Percentiles rank a stretch among this genome's conserved stretches.
Evolutionary conservation across 1,140 invertebrate genomes (phyloP).

Genomic region (Drosophila bocqueti): DNA sequence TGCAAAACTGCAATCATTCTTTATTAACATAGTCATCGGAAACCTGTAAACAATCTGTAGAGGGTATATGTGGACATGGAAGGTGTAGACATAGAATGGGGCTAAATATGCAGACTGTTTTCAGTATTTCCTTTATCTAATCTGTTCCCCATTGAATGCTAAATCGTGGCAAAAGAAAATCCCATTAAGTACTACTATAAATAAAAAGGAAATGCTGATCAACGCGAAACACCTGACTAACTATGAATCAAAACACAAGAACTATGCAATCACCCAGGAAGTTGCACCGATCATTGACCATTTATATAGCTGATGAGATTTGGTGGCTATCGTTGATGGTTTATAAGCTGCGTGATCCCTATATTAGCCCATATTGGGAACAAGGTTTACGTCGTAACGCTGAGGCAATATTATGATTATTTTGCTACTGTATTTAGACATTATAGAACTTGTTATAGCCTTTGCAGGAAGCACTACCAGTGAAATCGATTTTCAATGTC

Average conservation of each 20-base stretch:
- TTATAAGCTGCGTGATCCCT: slow-evolving; percentile 7
- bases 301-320: slow-evolving; percentile 11
- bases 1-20: background rate
- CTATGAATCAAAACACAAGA: slow-evolving; percentile 26
- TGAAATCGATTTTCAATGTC: background rate
- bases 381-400: background rate
- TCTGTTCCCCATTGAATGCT: slow-evolving; percentile 28
- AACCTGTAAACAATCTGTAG: background rate
- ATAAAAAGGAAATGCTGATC: slow-evolving; percentile 22
- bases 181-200: slow-evolving; percentile 22
- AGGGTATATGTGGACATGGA: background rate
- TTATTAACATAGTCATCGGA: background rate
- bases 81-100: background rate
- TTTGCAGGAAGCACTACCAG: background rate
- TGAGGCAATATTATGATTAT: background rate
- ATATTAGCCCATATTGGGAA: background rate
- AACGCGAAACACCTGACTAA: slow-evolving; percentile 19
- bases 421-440: background rate
- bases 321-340: background rate
- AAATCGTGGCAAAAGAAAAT: slow-evolving; percentile 37
- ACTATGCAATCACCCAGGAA: slow-evolving; percentile 18
- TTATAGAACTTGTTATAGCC: background rate
- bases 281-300: slow-evolving; percentile 7
- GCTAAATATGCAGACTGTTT: background rate
- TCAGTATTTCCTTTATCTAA: slow-evolving; percentile 22